A percentile compares a stretch with the other conserved stretches of the same genome.
phyloP scores from a whole-genome alignment of 2,113 vertebrate species.

The Cyanoliseus patagonus region DNA sequence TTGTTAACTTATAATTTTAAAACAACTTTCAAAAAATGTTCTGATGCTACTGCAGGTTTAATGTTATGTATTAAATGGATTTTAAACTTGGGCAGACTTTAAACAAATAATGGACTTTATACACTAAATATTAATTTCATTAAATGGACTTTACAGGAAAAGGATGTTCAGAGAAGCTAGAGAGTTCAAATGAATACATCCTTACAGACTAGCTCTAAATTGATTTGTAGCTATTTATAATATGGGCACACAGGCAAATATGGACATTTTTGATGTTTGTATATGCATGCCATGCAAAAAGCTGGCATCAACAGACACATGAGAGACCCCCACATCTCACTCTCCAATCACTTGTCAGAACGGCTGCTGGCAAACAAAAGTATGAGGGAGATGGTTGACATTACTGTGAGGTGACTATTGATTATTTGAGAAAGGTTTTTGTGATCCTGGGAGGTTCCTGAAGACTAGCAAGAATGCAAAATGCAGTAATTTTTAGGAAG shows the following conservation, averaged over 20 bases:
- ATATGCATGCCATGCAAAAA: neutral
- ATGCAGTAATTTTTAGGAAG: neutral
- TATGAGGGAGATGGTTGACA: neutral
- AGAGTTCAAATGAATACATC: neutral
- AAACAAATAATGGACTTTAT: slow-evolving; percentile 33
- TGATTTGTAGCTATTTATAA: neutral
- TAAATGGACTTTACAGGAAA: slow-evolving; percentile 4
- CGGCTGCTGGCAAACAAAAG: neutral
- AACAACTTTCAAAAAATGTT: slow-evolving; percentile 12
- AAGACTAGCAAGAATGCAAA: neutral
- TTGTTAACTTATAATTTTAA: slow-evolving; percentile 4
- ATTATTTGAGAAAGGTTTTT: neutral
- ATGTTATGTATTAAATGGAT: slow-evolving; percentile 6
- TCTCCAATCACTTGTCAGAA: neutral
- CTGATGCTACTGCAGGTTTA: neutral
- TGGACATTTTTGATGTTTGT: neutral
- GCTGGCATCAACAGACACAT: neutral
- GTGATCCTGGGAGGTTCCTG: neutral
- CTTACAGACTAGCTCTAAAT: neutral
- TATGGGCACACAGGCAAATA: neutral
- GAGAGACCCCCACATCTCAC: neutral
- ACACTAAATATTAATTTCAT: slow-evolving; percentile 39
- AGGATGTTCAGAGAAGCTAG: slow-evolving; percentile 7
- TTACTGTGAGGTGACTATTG: neutral
- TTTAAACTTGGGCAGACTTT: slow-evolving; percentile 47